A percentile compares a stretch with the other conserved stretches of the same genome.
Conservation (phyloP, 2,113 vertebrate genomes). For the Xiphophorus maculatus region DNA sequence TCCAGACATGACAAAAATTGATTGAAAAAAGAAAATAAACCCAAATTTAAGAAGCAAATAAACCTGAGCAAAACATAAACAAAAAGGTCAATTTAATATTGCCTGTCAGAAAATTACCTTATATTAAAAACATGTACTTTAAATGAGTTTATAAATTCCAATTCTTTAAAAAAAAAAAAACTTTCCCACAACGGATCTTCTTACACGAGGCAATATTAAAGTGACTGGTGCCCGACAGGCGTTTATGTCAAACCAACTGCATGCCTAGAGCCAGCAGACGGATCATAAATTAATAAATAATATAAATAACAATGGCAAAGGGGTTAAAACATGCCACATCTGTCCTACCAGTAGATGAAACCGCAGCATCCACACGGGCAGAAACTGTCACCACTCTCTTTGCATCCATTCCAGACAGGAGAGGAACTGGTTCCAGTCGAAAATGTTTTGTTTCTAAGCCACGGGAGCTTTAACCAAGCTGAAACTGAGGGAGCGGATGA, state of each 20-base stretch:
- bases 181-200: too few species aligned
- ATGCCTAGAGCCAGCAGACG: too few species aligned
- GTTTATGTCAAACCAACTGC: too few species aligned
- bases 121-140: too few species aligned
- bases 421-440: not conserved
- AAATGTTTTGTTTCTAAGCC: too few species aligned
- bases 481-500: not conserved
- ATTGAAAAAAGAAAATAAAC: not conserved
- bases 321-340: slow-evolving; percentile 36
- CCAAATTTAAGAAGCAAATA: not conserved
- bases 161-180: not conserved
- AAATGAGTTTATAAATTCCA: too few species aligned
- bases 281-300: not conserved
- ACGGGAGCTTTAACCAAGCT: not conserved
- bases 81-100: not conserved
- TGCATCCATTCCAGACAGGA: slow-evolving; percentile 74
- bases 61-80: not conserved
- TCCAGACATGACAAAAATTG: slow-evolving; percentile 32
- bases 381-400: slow-evolving; percentile 86
- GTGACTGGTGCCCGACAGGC: not conserved
- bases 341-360: slow-evolving; percentile 89
- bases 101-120: not conserved
- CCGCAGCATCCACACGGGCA: slow-evolving; percentile 84
- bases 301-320: not conserved
- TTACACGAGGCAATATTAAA: slow-evolving; percentile 34